Base-by-base conservation (phyloP, 2,113 vertebrate species). In the Urocynchramus pylzowi region DNA sequence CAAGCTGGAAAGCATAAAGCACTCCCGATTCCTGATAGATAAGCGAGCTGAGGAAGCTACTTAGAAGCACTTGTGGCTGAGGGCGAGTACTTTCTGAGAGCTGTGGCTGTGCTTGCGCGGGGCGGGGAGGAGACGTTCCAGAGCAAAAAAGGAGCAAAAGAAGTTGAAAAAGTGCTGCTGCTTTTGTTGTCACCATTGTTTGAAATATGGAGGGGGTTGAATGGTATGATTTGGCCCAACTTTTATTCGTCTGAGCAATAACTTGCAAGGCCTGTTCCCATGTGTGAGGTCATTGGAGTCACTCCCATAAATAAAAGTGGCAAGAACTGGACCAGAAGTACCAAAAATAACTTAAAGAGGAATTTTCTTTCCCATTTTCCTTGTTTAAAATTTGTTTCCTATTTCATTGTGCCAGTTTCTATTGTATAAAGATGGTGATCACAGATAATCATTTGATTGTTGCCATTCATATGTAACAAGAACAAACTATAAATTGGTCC, bases 61-160 rank as follows among this genome's bases (percentile, higher is more conserved):
- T 96, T 96, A 97, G 93, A 97, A 96, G 94, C 97, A 95, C 87
- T 95, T 96, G 86, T 94, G 97, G 95, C 97, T 97, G 97, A 97
- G 95, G 96, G 94, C 80, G 6, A 96, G 93, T 95, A 73, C 60
- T 84, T 90, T 85, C 41, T 74, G 74, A 83, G 74, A 96, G 85
- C 96, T 97, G 82, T 94, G 94, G 90, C 94, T 97, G 95, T 94
- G 96, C 96, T 95, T 91, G 91, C 1, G 65, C 35, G 13, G 91
- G 79, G 80, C 1, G 87, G 57, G 75, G 75, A 93, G 79, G 85
- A 90, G 90, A 95, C 9, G 84, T 56, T 96, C 85, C 83, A 84
- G 93, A 95, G 91, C 96, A 97, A 97, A 97, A 97, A 97, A 97
- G 95, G 94, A 97, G 96, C 91, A 94, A 93, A 90, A 82, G 45